Conservation (phyloP, 2,113 vertebrate genomes). For the Phyllostomus discolor region DNA sequence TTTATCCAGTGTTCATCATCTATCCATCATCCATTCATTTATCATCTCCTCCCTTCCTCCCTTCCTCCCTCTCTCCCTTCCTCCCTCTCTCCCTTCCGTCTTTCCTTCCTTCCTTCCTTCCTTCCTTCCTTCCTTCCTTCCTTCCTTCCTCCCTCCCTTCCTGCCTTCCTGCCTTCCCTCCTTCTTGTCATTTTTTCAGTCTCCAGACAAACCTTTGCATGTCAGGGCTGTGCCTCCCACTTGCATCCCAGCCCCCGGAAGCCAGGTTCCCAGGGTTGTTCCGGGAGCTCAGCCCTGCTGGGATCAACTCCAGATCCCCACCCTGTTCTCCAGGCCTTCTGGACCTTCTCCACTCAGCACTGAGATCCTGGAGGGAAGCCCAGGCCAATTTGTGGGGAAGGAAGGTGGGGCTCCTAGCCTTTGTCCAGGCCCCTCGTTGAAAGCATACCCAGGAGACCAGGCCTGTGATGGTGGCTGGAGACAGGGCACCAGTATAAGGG, state of each 20-base stretch:
- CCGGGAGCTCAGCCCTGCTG: not conserved
- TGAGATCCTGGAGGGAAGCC: conserved; percentile 23
- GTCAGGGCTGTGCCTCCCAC: not conserved
- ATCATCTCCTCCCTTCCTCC: not conserved
- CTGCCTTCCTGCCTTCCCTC: not conserved
- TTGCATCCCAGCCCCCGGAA: not conserved
- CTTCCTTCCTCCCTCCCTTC: not conserved
- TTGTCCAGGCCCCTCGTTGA: conserved; percentile 36
- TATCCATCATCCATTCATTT: not conserved
- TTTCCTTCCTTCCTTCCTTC: not conserved
- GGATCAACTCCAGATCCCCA: not conserved
- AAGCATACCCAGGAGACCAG: not conserved
- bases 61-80: not conserved
- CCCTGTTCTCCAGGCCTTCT: conserved; percentile 35
- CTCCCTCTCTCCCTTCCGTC: not conserved
- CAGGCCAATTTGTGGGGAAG: not conserved
- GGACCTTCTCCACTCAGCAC: conserved; percentile 10
- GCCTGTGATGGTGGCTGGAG: not conserved
- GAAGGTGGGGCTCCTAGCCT: not conserved
- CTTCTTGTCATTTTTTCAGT: not conserved
- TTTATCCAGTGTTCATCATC: not conserved
- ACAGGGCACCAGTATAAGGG: accelerated
- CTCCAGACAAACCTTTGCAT: not conserved
- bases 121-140: not conserved
- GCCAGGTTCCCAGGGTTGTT: not conserved